phyloP scores from a whole-genome alignment of 2,113 vertebrate species.

The Kryptolebias marmoratus region DNA sequence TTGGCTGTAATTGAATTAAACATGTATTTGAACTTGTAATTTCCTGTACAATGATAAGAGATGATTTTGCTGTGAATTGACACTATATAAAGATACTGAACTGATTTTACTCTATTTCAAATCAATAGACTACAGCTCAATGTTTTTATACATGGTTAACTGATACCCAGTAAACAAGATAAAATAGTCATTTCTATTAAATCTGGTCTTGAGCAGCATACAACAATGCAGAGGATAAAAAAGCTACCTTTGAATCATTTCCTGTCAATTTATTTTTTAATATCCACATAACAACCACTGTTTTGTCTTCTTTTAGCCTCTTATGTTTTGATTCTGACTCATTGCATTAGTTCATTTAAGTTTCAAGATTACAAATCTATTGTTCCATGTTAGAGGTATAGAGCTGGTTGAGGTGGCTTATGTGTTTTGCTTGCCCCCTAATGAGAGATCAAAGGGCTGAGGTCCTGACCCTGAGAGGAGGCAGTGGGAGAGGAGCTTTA shows the following conservation, averaged over 20 bases:
- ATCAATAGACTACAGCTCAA: no score
- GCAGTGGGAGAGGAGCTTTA: slow-evolving; percentile 42
- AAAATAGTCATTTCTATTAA: no score
- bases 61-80: no score
- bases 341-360: slow-evolving; percentile 18
- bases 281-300: background rate
- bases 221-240: background rate
- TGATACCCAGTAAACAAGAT: no score
- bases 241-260: background rate
- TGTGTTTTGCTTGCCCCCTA: slow-evolving; percentile 71
- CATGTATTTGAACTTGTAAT: no score
- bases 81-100: no score
- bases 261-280: background rate
- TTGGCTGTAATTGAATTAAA: no score
- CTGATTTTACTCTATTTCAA: no score
- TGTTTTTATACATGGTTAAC: no score
- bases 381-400: slow-evolving; percentile 26
- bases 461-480: slow-evolving; percentile 55
- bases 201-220: background rate
- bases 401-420: slow-evolving; percentile 56
- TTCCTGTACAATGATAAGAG: no score
- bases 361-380: slow-evolving; percentile 14
- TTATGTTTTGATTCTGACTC: slow-evolving; percentile 23
- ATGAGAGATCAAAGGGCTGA: slow-evolving; percentile 76
- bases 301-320: background rate